These are phyloP conservation scores for Lordiphosa andalusiaca DNA, from an alignment of 2,888 invertebrate species.

Conservation along the genomic window DNA sequence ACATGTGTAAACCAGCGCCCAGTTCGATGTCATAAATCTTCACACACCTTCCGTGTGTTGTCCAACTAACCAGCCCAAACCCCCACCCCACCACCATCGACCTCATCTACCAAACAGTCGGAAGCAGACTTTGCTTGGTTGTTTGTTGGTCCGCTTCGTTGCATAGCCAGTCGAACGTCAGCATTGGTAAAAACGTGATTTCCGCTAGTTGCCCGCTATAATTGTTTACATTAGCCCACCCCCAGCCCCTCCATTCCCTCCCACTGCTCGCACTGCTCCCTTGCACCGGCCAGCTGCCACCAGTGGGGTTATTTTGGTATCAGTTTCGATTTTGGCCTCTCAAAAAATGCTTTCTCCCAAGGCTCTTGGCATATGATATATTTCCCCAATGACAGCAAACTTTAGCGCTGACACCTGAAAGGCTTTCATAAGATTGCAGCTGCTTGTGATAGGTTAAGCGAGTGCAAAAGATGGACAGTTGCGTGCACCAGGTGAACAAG, in stretches of 20 bases:
- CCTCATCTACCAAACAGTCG: conserved; percentile 28
- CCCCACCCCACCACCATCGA: conserved; percentile 10
- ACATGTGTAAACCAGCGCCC: conserved; percentile 57
- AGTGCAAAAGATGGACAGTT: not conserved
- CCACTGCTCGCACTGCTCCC: not conserved
- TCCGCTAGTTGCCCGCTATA: conserved; percentile 58
- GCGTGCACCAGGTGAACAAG: not conserved
- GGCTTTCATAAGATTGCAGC: conserved; percentile 31
- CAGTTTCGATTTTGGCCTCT: too few species aligned
- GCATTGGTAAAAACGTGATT: conserved; percentile 62
- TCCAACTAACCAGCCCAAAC: conserved; percentile 27
- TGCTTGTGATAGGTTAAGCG: not conserved
- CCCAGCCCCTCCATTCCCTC: not conserved
- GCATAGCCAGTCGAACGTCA: conserved; percentile 46
- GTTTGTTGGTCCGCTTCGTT: conserved; percentile 18
- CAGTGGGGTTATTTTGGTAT: too few species aligned
- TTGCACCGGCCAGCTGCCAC: not conserved
- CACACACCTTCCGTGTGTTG: conserved; percentile 44
- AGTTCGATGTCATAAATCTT: conserved; percentile 63
- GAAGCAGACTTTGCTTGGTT: conserved; percentile 34
- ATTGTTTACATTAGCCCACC: conserved; percentile 44
- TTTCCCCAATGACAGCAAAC: conserved; percentile 7
- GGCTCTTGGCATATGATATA: too few species aligned
- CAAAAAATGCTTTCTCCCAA: too few species aligned
- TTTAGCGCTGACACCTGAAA: conserved; percentile 35